A percentile compares a stretch with the other conserved stretches of the same genome.
These are phyloP conservation scores for Caenorhabditis panamensis DNA, from an alignment of 2,888 invertebrate species.

Conservation along the genomic window DNA sequence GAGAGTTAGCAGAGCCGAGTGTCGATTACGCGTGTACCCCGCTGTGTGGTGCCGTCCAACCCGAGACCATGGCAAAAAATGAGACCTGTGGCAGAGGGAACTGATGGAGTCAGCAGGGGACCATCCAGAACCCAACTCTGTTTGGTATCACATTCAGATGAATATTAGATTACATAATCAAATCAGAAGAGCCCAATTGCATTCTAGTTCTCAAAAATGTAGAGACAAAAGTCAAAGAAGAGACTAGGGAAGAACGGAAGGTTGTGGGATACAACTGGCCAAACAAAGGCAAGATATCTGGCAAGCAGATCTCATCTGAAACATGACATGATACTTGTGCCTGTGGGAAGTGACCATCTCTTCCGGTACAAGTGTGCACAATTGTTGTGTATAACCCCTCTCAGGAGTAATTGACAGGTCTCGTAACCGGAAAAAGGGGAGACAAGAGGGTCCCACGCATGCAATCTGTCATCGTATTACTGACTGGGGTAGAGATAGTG, in stretches of 20 bases:
- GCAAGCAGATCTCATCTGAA: too few relatives aligned
- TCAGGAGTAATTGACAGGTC: background rate
- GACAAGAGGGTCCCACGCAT: background rate
- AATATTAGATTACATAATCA: constrained; percentile 15
- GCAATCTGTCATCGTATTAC: constrained; percentile 1
- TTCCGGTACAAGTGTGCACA: background rate
- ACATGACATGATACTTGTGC: background rate
- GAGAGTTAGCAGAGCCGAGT: constrained; percentile 15
- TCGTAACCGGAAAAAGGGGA: background rate
- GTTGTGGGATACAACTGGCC: too few relatives aligned
- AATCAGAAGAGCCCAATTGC: background rate
- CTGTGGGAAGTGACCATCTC: too few relatives aligned
- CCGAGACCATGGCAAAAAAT: constrained; percentile 15
- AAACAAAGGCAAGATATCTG: background rate
- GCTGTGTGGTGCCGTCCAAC: constrained; percentile 28
- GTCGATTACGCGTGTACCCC: constrained; percentile 29
- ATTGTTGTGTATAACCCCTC: too few relatives aligned
- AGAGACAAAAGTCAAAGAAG: too few relatives aligned
- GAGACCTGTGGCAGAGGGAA: constrained; percentile 3
- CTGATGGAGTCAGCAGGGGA: constrained; percentile 15
- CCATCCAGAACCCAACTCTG: constrained; percentile 16
- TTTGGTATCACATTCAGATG: constrained; percentile 10
- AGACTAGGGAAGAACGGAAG: too few relatives aligned
- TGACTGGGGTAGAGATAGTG: background rate
- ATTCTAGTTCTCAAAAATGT: background rate